Base-by-base conservation (phyloP, 35 echinoderm and acorn worm species). In the Lytechinus variegatus region DNA sequence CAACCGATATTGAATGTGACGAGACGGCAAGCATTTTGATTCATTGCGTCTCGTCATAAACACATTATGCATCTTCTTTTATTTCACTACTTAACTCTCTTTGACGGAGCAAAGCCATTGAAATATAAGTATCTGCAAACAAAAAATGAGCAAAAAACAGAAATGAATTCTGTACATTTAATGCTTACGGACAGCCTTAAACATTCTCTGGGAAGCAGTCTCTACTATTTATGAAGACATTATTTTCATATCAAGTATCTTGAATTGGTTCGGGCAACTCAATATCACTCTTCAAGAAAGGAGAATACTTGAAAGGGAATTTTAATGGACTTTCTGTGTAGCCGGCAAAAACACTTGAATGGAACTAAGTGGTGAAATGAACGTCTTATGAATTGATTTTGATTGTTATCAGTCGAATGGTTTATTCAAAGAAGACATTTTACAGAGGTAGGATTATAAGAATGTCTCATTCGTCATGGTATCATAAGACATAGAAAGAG, bases 261-360 rank as follows among this genome's bases (percentile, higher is more conserved):
- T 24, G 14, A 6, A 79, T 79, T 16, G 66, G 21, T 79, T 79
- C 6, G 12, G 21, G 66, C 66, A 79, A 79, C 66, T 79, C n/a
- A 24, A 79, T 79, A 79, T 79, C 19, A 19, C 19, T n/a, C 12
- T 24, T 79, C 66, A 79, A 4, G 19, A 79, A 24, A 79, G 2
- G 19, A n/a, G 66, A 19, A 79, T 24, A 79, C 66, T 79, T 79
- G 19, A n/a, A 24, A 79, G 16, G 6, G 66, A 6, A n/a, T 79
- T 79, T 24, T 79, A 79, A 79, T 79, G 66, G 66, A 79, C 66
- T 79, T 79, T 79, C 66, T 79, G 16, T 79, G 66, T 79, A 79
- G 66, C 66, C 66, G 66, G 66, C 66, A 24, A 6, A 79, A 79
- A 79, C 66, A 79, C 5, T 79, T 79, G 66, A 79, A 79, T 79